phyloP scores from a whole-genome alignment of 2,113 vertebrate genomes.

The Calidris pygmaea region DNA sequence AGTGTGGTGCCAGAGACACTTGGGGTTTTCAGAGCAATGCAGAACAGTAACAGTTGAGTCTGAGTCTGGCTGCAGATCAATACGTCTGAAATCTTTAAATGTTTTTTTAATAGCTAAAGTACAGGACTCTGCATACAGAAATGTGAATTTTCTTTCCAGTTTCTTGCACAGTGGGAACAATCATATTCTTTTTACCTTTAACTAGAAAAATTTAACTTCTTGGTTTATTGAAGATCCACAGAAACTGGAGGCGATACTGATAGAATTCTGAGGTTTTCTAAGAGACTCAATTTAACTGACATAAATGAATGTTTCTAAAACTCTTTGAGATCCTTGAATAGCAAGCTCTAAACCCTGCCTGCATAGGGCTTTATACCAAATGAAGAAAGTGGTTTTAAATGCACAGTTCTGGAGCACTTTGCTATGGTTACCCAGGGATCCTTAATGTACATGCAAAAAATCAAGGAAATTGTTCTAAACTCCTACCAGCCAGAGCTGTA shows the following conservation, averaged over 20 bases:
- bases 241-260: not conserved
- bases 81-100: not conserved
- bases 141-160: not conserved
- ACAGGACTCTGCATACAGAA: not conserved
- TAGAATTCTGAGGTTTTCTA: not conserved
- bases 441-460: not conserved
- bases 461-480: not conserved
- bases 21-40: not conserved
- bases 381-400: not conserved
- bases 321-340: not conserved
- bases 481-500: not conserved
- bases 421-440: not conserved
- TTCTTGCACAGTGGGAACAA: not conserved
- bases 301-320: not conserved
- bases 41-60: not conserved
- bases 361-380: not conserved
- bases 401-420: not conserved
- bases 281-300: not conserved
- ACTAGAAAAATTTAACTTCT: not conserved
- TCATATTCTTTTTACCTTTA: not conserved
- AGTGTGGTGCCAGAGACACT: not conserved
- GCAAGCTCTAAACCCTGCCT: not conserved
- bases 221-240: not conserved
- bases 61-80: not conserved
- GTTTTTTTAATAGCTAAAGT: not conserved